These are phyloP conservation scores for Zaprionus camerounensis DNA, from an alignment of 1,140 invertebrate species.

Conservation along the genomic window DNA sequence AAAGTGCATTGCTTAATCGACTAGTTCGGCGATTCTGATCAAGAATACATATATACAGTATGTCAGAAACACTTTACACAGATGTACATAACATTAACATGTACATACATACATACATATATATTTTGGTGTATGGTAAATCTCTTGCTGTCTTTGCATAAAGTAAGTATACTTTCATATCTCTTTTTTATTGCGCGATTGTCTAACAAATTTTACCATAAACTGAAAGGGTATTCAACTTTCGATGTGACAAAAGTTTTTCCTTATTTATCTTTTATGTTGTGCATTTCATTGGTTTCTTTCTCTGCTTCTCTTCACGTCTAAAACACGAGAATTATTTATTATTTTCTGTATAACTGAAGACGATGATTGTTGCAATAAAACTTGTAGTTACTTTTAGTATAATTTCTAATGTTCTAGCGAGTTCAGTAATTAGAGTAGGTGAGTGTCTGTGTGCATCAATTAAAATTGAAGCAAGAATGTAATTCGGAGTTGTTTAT, in stretches of 20 bases:
- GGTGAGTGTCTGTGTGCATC: constrained; percentile 13
- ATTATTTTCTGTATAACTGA: background rate
- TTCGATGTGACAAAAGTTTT: background rate
- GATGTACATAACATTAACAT: too few relatives aligned
- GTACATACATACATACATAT: too few relatives aligned
- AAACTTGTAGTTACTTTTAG: constrained; percentile 10
- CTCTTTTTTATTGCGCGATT: background rate
- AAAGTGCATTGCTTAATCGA: too few relatives aligned
- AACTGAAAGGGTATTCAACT: background rate
- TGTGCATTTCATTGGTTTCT: constrained; percentile 31
- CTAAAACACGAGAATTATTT: background rate
- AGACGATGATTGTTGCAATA: background rate
- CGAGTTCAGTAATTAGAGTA: constrained; percentile 18
- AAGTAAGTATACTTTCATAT: background rate
- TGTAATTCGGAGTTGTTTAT: background rate
- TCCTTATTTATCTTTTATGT: background rate
- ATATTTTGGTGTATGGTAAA: too few relatives aligned
- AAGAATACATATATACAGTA: too few relatives aligned
- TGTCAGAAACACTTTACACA: too few relatives aligned
- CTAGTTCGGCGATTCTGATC: too few relatives aligned
- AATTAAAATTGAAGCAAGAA: background rate
- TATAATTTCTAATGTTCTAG: background rate
- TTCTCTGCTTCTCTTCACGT: background rate
- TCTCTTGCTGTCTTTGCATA: background rate
- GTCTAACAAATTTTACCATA: background rate